Base-by-base conservation (phyloP, 23 tunicate species). In the Trididemnum miniatum region DNA sequence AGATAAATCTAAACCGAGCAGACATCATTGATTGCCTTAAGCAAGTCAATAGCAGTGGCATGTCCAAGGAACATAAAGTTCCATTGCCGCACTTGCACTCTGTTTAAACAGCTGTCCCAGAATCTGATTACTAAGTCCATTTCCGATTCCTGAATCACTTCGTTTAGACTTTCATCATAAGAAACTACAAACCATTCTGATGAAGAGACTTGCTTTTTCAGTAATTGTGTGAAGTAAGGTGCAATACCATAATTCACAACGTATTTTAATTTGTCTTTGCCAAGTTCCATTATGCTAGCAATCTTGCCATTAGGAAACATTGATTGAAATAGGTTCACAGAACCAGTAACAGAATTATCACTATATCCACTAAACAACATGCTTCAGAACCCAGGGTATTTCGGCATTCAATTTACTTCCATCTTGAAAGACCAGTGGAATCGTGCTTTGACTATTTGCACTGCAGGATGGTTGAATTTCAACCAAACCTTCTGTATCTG, bases 31-130 rank as follows among this genome's bases (percentile, higher is more conserved):
- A 44, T 44, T 44, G 54, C 54, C 54, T 44, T 44, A 44, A 44
- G 54, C 54, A 44, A 44, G 54, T 44, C 54, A 44, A 44, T 44
- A 44, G 54, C 54, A 44, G 54, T 44, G 54, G 54, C 54, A 44
- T 44, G 54, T 44, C 54, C 54, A 44, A 44, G 54, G 54, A 44
- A 44, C 54, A 44, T 44, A 44, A 15, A 44, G 54, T 44, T 44
- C 54, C 54, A 44, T 9, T 44, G 15, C 15, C 54, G 54, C 54
- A 44, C 54, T 44, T 44, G 54, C 54, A 44, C 54, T 44, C 54
- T 44, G 54, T 44, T 44, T 44, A 44, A 44, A 44, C 54, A 44
- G 54, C 54, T 44, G 54, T 44, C 54, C 54, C 54, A 44, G 54
- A 44, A 44, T 44, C 54, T 44, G 54, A 44, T 44, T 44, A 44